These are phyloP conservation scores for Omphaloscelis lunosa DNA, from an alignment of 2,888 invertebrate species.

Conservation along the genomic window DNA sequence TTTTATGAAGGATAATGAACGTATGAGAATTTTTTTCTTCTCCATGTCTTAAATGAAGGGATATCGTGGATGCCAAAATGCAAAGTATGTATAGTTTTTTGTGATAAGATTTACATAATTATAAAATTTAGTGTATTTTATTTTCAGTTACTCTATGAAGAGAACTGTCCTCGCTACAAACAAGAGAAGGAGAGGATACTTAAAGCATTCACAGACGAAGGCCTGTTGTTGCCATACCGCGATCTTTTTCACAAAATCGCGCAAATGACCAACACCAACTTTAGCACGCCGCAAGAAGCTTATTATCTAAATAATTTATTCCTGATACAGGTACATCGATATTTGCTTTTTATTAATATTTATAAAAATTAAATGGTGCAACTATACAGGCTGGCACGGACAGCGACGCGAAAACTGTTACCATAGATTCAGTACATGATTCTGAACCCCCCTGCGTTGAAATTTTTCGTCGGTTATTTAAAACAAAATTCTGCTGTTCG, in stretches of 20 bases:
- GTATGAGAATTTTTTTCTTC: too few relatives aligned
- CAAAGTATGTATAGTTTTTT: too few relatives aligned
- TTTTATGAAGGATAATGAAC: too few relatives aligned
- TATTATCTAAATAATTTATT: constrained; percentile 87
- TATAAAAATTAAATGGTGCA: not conserved
- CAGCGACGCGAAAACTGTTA: too few relatives aligned
- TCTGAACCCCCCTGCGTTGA: too few relatives aligned
- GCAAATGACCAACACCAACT: constrained; percentile 87
- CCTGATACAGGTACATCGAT: constrained; percentile 82
- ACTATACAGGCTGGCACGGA: too few relatives aligned
- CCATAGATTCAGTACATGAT: too few relatives aligned
- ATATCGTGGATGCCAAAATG: too few relatives aligned
- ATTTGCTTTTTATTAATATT: not conserved
- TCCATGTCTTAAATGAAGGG: too few relatives aligned
- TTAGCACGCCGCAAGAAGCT: constrained; percentile 87
- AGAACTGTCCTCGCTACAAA: constrained; percentile 86
- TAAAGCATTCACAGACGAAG: constrained; percentile 84
- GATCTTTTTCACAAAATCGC: constrained; percentile 87
- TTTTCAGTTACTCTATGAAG: constrained; percentile 86
- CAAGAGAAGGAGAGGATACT: constrained; percentile 86
- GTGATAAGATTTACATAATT: too few relatives aligned
- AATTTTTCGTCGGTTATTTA: too few relatives aligned
- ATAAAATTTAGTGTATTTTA: not conserved
- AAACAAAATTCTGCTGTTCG: too few relatives aligned
- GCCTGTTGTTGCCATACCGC: constrained; percentile 82